Base-by-base conservation (phyloP, 2,797 vertebrate species). In the Merluccius polli region DNA sequence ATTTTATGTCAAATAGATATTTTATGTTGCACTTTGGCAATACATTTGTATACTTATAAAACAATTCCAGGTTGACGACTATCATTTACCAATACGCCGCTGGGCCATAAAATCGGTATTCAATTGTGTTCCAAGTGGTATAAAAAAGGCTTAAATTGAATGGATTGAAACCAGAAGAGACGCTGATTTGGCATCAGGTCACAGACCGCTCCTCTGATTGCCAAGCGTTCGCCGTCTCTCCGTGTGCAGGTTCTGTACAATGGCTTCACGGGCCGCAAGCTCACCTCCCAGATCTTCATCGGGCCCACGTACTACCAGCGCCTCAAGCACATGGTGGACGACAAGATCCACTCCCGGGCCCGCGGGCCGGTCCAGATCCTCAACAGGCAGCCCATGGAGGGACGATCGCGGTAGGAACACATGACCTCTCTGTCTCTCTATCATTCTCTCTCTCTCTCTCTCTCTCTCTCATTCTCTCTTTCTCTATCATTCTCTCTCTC, bases 321-420 rank as follows among this genome's bases (percentile, higher is more conserved):
- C 31, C 88, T 99, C 79, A 99, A 99, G 87, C 98, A 99, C 82
- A 99, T 99, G 98, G 98, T 99, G 77, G 98, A 99, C 31, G 98
- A 99, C 77, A 99, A 99, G 92, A 99, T 99, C 89, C 97, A 99
- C 91, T 99, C 97, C 0, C 93, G 97, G 78, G 98, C 98, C 65
- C 91, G 98, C 21, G 98, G 98, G 0, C 98, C 98, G 0, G 97
- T 99, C 78, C 98, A 99, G 93, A 99, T 99, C 84, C 96, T 99
- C 24, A 99, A 99, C 84, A 93, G 98, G 48, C 98, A 99, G 87
- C 98, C 98, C 1, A 99, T 99, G 98, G 98, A 99, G 90, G 98
- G 98, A 0, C 90, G 98, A 78, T 99, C 98, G 81, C 97, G 98
- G 98, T 99, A 89, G 94, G 95, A 27, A 63, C 18, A 11, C 33